Evolutionary conservation across 1,140 invertebrate species (phyloP), one percentile per base, ranked within the genome.

Genomic region (Bilobella aurantiaca): DNA sequence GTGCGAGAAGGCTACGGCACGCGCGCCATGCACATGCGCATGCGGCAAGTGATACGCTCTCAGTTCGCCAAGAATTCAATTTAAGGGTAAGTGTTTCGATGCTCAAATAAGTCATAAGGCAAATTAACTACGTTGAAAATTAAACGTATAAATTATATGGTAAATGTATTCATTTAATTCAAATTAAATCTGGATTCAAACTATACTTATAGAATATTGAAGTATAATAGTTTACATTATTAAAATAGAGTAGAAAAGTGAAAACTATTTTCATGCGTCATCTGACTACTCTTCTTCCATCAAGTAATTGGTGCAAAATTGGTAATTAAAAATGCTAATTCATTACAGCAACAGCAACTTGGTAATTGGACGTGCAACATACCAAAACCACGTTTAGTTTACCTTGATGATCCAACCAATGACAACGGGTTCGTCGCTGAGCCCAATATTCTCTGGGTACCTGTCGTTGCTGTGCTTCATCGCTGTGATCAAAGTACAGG

Each of bases 401-500:
- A 62, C 32, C 25, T 62, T 3, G 23, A 62, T 46, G 59, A 53
- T 53, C 37, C 18, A 3, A 42, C 18, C 3, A 62, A 30, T 27
- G 23, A 46, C 18, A 27, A 31, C 34, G 59, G 32, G 21, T 62
- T 14, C 3, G 49, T 53, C 5, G 49, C 49, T 16, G 49, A 27
- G 59, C 37, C 59, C 5, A 62, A 62, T 62, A 34, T 37, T 42
- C 14, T 42, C 16, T 62, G 59, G 59, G 46, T 62, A 3, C 59
- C 59, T 5, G 25, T 25, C 23, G 59, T 37, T 18, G 59, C 59
- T 42, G 59, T 62, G 3, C 59, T 62, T 42, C 59, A 62, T 46
- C 59, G 59, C 3, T 62, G 59, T 62, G 59, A 62, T 14, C 59
- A 62, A 62, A 23, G 3, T 8, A 46, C 59, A 25, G 59, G 59